A percentile compares a stretch with the other conserved stretches of the same genome.
Evolutionary conservation across 2,797 vertebrate genomes (phyloP).

Genomic region (Phataginus tetradactyla): DNA sequence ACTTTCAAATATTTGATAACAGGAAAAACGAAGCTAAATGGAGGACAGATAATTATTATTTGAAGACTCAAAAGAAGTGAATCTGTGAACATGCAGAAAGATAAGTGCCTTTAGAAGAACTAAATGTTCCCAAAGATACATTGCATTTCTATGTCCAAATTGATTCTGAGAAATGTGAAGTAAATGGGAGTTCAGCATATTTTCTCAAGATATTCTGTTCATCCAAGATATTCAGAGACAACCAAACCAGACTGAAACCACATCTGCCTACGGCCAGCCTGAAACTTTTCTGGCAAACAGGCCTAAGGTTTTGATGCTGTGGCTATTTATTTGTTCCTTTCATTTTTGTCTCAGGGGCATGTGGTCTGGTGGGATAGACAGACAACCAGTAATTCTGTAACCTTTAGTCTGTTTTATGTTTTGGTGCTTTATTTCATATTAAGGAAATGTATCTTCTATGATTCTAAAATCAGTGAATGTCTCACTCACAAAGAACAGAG

Average conservation of each 20-base stretch:
- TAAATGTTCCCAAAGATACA: not conserved
- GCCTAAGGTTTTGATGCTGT: not conserved
- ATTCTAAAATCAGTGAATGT: not conserved
- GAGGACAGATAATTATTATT: not conserved
- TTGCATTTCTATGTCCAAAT: not conserved
- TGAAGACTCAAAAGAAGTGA: not conserved
- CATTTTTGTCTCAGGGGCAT: not conserved
- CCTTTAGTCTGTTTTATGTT: not conserved
- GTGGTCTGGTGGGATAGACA: not conserved
- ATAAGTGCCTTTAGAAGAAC: not conserved
- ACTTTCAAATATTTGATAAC: not conserved
- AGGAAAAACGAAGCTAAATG: not conserved
- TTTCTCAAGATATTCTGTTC: not conserved
- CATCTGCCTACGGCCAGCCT: not conserved
- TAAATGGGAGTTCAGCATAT: not conserved
- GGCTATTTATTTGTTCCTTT: not conserved
- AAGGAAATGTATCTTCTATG: not conserved
- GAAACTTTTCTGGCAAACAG: not conserved
- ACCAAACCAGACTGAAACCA: not conserved
- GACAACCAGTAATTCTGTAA: not conserved
- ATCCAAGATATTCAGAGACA: not conserved
- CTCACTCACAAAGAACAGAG: not conserved
- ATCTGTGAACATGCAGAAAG: not conserved
- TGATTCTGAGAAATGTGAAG: constrained; percentile 13
- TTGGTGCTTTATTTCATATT: not conserved